Conservation (phyloP, 1,140 invertebrate genomes). For the Zaprionus tsacasi region DNA sequence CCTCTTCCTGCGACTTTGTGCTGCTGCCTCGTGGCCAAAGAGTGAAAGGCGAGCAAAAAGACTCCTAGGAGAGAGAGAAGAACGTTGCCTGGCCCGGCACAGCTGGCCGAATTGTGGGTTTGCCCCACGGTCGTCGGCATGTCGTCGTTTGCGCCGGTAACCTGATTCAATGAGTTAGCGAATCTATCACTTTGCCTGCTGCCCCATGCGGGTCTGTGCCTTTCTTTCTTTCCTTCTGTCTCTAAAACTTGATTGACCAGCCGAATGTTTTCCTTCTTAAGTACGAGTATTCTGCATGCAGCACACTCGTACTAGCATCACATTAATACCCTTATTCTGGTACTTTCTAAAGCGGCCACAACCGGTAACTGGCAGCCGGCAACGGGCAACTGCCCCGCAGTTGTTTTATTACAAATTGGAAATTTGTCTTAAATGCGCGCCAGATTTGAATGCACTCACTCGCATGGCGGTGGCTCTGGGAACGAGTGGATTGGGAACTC, state of each 20-base stretch:
- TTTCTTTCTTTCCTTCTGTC: slow-evolving; percentile 58
- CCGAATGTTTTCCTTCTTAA: slow-evolving; percentile 34
- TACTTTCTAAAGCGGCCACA: slow-evolving; percentile 66
- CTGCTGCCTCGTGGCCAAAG: slow-evolving; percentile 24
- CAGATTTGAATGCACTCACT: slow-evolving; percentile 20
- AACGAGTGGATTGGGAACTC: slow-evolving; percentile 2
- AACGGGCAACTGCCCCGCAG: slow-evolving; percentile 33
- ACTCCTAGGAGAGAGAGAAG: slow-evolving; percentile 3
- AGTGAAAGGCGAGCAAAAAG: slow-evolving; percentile 56
- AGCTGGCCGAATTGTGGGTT: slow-evolving; percentile 54
- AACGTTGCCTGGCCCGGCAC: slow-evolving; percentile 20
- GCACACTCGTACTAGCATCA: not conserved
- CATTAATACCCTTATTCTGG: slow-evolving; percentile 34
- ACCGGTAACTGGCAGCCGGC: slow-evolving; percentile 12
- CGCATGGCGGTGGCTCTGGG: slow-evolving; percentile 17
- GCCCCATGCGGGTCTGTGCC: slow-evolving; percentile 55
- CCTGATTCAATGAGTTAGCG: slow-evolving; percentile 66
- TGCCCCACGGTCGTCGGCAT: slow-evolving; percentile 1
- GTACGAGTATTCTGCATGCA: slow-evolving; percentile 29
- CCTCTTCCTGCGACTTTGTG: not conserved
- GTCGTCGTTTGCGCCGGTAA: slow-evolving; percentile 50
- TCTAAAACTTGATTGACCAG: slow-evolving; percentile 66
- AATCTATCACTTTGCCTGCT: slow-evolving; percentile 59
- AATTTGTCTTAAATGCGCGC: slow-evolving; percentile 58
- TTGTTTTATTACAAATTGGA: slow-evolving; percentile 76